Conservation (phyloP, 2,888 invertebrate genomes). For the Lasioglossum villosulum region DNA sequence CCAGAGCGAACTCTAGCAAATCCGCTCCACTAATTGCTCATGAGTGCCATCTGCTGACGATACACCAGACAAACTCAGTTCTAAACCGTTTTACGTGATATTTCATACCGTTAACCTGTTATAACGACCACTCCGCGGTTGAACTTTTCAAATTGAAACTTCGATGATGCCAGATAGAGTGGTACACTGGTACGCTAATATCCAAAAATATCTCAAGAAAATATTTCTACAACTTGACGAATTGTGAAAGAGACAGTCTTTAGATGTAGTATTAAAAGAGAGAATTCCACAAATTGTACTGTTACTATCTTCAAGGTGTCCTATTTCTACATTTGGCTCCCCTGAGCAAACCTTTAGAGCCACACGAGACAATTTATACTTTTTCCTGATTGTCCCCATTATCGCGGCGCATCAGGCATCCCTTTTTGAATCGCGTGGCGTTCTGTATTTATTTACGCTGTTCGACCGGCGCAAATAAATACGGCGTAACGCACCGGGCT, state of each 20-base stretch:
- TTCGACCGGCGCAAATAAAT: constrained; percentile 41
- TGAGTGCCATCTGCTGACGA: not conserved
- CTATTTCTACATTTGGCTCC: not conserved
- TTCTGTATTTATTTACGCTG: constrained; percentile 41
- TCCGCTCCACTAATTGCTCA: not conserved
- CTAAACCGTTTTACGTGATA: not conserved
- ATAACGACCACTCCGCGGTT: not conserved
- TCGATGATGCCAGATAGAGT: not conserved
- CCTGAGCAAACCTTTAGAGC: not conserved
- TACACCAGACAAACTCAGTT: not conserved
- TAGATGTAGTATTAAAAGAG: too few relatives aligned
- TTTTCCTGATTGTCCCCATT: not conserved
- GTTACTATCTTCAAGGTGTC: too few relatives aligned
- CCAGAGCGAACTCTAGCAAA: not conserved
- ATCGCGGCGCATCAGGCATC: not conserved
- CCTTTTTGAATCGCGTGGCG: not conserved
- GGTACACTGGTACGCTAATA: too few relatives aligned
- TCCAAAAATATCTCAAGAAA: too few relatives aligned
- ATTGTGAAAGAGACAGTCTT: too few relatives aligned
- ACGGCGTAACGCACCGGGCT: constrained; percentile 30
- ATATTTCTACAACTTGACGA: not conserved
- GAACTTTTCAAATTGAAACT: not conserved
- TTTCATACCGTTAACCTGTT: not conserved
- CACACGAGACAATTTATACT: not conserved
- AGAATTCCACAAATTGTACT: too few relatives aligned